A percentile compares a stretch with the other conserved stretches of the same genome.
Conservation (phyloP, 1,140 invertebrate genomes). For the Centruroides sculpturatus region DNA sequence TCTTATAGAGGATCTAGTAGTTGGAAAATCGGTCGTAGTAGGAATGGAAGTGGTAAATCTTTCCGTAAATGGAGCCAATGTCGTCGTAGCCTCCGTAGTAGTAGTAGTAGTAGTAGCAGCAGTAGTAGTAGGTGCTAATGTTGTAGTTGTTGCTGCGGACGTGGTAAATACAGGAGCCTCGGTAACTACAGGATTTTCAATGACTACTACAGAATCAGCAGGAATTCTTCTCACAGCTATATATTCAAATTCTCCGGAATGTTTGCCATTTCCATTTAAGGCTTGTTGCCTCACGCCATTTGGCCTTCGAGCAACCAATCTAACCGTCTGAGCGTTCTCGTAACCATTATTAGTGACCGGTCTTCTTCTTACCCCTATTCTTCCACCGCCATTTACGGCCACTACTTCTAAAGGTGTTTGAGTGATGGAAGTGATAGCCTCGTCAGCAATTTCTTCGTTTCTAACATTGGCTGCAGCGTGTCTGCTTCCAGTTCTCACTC, state of each 20-base stretch:
- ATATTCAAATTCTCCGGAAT: not conserved
- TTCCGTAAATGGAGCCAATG: not conserved
- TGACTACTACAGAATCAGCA: not conserved
- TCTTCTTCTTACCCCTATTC: slow-evolving; percentile 3
- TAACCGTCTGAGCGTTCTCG: not conserved
- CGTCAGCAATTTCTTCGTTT: not conserved
- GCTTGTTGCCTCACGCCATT: not conserved
- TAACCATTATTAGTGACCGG: not conserved
- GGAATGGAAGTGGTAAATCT: not conserved
- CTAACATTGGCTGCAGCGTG: not conserved
- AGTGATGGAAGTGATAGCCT: not conserved
- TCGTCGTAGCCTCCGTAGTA: slow-evolving; percentile 2
- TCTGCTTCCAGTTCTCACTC: not conserved
- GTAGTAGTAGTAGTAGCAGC: slow-evolving; percentile 12
- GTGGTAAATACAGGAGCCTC: not conserved
- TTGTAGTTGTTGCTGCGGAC: not conserved
- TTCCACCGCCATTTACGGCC: not conserved
- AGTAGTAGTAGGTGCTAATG: slow-evolving; percentile 1
- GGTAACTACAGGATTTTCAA: too few species aligned
- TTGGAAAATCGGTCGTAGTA: not conserved
- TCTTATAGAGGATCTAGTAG: not conserved
- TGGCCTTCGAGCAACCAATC: not conserved
- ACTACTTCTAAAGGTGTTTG: not conserved
- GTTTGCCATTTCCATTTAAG: not conserved
- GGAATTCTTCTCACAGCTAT: slow-evolving; percentile 4